phyloP scores from a whole-genome alignment of 2,113 vertebrate genomes.

The Columba livia region DNA sequence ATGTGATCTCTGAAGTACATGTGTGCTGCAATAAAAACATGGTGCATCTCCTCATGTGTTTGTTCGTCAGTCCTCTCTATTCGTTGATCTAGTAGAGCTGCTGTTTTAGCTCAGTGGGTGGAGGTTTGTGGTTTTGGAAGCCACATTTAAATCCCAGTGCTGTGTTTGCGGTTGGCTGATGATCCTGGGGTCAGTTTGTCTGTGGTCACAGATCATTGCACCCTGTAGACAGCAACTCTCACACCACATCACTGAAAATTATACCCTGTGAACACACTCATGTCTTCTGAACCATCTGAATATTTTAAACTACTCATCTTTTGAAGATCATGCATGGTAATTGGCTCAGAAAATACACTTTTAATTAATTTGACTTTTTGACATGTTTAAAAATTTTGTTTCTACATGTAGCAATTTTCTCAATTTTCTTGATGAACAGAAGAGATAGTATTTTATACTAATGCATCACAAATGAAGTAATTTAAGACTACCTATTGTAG shows the following conservation, averaged over 20 bases:
- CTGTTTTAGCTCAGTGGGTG: slow-evolving; percentile 44
- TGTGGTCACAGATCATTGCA: slow-evolving; percentile 53
- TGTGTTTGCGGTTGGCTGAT: slow-evolving; percentile 42
- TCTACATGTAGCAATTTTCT: neutral
- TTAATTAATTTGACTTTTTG: neutral
- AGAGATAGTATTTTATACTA: neutral
- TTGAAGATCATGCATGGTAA: neutral
- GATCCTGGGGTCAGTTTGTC: slow-evolving; percentile 47
- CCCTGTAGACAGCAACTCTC: neutral
- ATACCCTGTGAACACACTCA: neutral
- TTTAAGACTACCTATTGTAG: neutral
- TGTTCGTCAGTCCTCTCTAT: neutral
- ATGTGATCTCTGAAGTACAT: slow-evolving; percentile 11
- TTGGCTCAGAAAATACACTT: neutral
- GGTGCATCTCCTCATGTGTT: neutral
- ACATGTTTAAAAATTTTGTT: neutral
- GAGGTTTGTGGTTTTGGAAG: slow-evolving; percentile 42
- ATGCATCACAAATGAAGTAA: neutral
- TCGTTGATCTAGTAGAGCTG: neutral
- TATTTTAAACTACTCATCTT: neutral
- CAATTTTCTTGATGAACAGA: neutral
- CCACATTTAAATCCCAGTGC: slow-evolving; percentile 41
- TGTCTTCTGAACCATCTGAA: slow-evolving; percentile 23
- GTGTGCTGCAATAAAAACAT: slow-evolving; percentile 7
- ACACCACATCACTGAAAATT: slow-evolving; percentile 24